phyloP scores from a whole-genome alignment of 2,888 invertebrate species.

The Habroteleia sp. region DNA sequence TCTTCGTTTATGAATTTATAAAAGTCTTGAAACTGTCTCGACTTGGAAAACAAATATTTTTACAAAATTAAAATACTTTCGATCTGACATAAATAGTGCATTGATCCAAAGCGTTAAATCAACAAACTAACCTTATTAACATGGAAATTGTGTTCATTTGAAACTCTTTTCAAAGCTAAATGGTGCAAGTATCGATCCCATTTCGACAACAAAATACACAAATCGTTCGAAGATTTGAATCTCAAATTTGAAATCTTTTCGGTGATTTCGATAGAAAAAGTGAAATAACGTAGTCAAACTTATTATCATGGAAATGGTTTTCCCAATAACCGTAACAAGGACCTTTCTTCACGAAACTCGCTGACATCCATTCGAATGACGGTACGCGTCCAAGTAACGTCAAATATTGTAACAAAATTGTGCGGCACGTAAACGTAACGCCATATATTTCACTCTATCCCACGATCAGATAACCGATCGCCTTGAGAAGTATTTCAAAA shows the following conservation, averaged over 20 bases:
- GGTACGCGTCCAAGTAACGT: constrained; percentile 1
- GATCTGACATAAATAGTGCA: too few species aligned
- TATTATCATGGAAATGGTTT: constrained; percentile 17
- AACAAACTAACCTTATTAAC: too few species aligned
- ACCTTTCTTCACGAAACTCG: constrained; percentile 1
- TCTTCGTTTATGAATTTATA: too few species aligned
- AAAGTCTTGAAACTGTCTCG: too few species aligned
- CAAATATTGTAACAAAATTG: constrained; percentile 29
- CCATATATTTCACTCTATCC: constrained; percentile 25
- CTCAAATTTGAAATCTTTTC: neutral
- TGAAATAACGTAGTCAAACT: neutral
- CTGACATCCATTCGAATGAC: neutral
- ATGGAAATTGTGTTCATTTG: too few species aligned
- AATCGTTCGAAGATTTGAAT: constrained; percentile 6
- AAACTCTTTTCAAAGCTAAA: too few species aligned
- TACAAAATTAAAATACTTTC: too few species aligned
- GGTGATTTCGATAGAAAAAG: neutral
- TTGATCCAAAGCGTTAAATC: too few species aligned
- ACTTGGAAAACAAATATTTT: too few species aligned
- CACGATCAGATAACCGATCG: constrained; percentile 48
- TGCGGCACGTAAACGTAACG: constrained; percentile 37
- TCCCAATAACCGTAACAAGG: constrained; percentile 11
- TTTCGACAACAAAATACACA: neutral
- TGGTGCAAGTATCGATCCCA: neutral
- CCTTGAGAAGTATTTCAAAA: constrained; percentile 55